Percentiles rank a stretch among this genome's conserved stretches.
These are phyloP conservation scores for Cnemophilus loriae DNA, from an alignment of 2,113 vertebrate species.

Conservation along the genomic window DNA sequence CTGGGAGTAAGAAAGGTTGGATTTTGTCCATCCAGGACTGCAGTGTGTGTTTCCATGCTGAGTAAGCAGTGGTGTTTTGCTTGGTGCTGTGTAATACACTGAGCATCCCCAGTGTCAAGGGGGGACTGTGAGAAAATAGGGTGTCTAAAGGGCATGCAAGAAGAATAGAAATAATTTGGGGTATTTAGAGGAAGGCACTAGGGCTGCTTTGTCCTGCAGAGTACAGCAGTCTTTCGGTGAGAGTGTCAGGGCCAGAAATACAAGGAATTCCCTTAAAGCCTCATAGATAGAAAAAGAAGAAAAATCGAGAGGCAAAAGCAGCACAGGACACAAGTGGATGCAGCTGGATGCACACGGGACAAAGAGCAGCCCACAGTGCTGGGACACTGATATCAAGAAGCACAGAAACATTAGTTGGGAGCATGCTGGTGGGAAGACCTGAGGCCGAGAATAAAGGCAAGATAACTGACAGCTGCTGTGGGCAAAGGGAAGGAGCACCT, in stretches of 20 bases:
- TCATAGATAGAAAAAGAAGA: neutral
- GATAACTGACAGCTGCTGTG: neutral
- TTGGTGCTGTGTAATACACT: neutral
- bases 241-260: neutral
- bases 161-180: neutral
- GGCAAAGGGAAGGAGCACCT: neutral
- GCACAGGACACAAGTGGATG: neutral
- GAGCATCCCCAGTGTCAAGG: neutral
- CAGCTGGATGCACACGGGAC: fast-evolving
- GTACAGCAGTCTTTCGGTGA: fast-evolving
- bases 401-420: neutral
- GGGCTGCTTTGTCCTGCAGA: neutral
- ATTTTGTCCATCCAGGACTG: neutral
- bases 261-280: neutral
- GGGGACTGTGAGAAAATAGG: neutral
- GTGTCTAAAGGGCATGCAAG: neutral
- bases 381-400: neutral
- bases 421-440: neutral
- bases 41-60: neutral
- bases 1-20: neutral
- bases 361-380: neutral
- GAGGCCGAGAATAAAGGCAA: neutral
- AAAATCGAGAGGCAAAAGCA: neutral
- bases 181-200: neutral
- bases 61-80: neutral